Evolutionary conservation across 2,113 vertebrate species (phyloP).

Genomic region (Pogona vitticeps): DNA sequence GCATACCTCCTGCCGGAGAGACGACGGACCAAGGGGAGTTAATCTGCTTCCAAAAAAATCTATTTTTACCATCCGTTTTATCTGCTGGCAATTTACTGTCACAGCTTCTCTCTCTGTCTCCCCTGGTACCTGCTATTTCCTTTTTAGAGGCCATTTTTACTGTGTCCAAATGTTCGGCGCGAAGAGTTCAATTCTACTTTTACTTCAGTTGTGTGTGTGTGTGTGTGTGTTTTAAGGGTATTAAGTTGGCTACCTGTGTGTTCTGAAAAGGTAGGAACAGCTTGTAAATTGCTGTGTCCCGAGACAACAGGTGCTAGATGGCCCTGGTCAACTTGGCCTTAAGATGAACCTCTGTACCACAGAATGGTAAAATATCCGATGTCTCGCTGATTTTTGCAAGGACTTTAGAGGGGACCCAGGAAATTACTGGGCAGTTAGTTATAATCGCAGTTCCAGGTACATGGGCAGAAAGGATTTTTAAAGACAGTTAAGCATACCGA

Average conservation of each 20-base stretch:
- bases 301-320: not conserved
- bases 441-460: not conserved
- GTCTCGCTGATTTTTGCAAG: not conserved
- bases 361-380: not conserved
- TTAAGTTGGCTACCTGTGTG: too few relatives aligned
- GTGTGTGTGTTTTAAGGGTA: too few relatives aligned
- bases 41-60: not conserved
- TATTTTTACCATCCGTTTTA: constrained; percentile 19
- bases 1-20: not conserved
- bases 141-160: not conserved
- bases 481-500: too few relatives aligned
- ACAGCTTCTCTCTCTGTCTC: not conserved
- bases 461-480: not conserved
- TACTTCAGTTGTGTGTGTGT: not conserved
- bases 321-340: not conserved
- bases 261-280: too few relatives aligned
- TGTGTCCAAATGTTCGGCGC: not conserved
- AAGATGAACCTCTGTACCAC: not conserved
- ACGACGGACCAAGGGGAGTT: not conserved
- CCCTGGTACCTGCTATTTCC: not conserved
- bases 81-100: constrained; percentile 13
- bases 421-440: not conserved
- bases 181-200: not conserved
- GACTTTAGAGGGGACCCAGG: not conserved
- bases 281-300: too few relatives aligned